Evolutionary conservation across 2,797 vertebrate species (phyloP).

Genomic region (Atherinosoma microstoma): DNA sequence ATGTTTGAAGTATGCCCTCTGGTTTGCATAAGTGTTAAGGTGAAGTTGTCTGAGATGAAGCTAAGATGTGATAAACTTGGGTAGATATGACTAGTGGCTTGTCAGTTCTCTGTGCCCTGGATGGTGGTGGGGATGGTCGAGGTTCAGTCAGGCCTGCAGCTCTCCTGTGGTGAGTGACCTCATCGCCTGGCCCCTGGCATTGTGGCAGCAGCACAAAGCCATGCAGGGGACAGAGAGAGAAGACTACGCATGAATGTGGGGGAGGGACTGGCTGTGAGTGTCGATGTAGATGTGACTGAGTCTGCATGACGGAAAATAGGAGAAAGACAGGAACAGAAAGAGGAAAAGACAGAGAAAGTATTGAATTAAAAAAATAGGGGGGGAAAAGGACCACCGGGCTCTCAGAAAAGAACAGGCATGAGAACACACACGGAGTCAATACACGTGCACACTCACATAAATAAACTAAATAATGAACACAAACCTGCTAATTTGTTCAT

Average conservation of each 20-base stretch:
- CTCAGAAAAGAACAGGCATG: constrained; percentile 50
- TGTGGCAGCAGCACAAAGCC: constrained; percentile 80
- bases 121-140: constrained; percentile 62
- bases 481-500: constrained; percentile 49
- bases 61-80: constrained; percentile 48
- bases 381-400: constrained; percentile 58
- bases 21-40: constrained; percentile 35
- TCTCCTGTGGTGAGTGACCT: constrained; percentile 83
- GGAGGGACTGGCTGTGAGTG: constrained; percentile 63
- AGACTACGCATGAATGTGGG: constrained; percentile 66
- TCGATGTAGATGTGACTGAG: constrained; percentile 64
- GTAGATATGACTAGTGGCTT: constrained; percentile 42
- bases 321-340: constrained; percentile 54
- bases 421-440: constrained; percentile 56
- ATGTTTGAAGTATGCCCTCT: constrained; percentile 4
- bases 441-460: constrained; percentile 50
- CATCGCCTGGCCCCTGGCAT: constrained; percentile 79
- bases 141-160: constrained; percentile 79
- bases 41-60: constrained; percentile 31
- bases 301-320: constrained; percentile 46
- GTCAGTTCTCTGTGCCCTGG: constrained; percentile 28
- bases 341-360: constrained; percentile 25
- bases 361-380: constrained; percentile 34
- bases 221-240: constrained; percentile 68
- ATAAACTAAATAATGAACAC: constrained; percentile 40